Conservation (phyloP, 2,888 invertebrate species). For the Nymphalis urticae region DNA sequence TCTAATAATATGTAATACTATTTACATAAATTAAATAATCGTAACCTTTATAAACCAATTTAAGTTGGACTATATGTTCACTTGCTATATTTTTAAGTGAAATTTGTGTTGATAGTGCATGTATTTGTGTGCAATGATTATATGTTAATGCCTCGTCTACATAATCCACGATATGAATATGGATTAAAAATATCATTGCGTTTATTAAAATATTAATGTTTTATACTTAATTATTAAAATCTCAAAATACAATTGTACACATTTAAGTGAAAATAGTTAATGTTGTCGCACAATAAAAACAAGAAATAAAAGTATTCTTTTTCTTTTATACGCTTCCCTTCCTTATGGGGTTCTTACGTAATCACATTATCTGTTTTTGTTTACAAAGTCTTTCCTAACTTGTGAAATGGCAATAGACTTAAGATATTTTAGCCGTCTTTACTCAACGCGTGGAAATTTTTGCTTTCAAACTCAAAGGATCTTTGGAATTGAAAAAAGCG, state of each 20-base stretch:
- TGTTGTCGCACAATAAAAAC: conserved; percentile 14
- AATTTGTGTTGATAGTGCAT: too few species aligned
- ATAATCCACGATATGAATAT: too few species aligned
- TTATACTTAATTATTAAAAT: neutral
- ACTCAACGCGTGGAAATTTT: conserved; percentile 23
- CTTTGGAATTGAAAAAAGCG: neutral
- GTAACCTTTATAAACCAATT: too few species aligned
- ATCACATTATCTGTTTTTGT: conserved; percentile 40
- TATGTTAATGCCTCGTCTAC: too few species aligned
- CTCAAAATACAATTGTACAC: neutral
- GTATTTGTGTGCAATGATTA: too few species aligned
- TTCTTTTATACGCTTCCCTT: conserved; percentile 31
- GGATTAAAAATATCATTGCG: too few species aligned
- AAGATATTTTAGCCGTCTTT: conserved; percentile 19
- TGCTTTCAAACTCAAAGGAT: neutral
- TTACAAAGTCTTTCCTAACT: conserved; percentile 38
- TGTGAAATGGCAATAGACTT: conserved; percentile 32
- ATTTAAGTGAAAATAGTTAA: conserved; percentile 7
- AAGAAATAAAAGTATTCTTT: conserved; percentile 24
- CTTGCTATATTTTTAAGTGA: too few species aligned
- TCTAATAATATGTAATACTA: too few species aligned
- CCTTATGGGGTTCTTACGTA: conserved; percentile 36
- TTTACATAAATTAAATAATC: too few species aligned
- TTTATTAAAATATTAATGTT: too few species aligned
- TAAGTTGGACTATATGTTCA: too few species aligned